Percentiles rank a stretch among this genome's conserved stretches.
These are phyloP conservation scores for Lophius americanus DNA, from an alignment of 2,797 vertebrate species.

Conservation along the genomic window DNA sequence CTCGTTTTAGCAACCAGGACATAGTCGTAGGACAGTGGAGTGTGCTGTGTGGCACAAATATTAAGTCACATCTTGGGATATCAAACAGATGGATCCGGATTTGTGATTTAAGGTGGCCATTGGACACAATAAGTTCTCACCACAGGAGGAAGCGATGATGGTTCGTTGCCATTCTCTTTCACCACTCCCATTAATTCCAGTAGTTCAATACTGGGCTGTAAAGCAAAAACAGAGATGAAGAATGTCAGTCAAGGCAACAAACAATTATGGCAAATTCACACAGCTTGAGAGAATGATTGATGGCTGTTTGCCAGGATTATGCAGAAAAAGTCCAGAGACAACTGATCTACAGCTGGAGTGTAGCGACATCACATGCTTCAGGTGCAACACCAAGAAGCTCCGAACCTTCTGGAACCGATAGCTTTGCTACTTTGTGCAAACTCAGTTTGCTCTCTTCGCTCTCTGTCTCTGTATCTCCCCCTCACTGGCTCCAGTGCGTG, in stretches of 20 bases:
- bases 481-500: no score
- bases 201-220: conserved; percentile 81
- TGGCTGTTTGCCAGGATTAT: no score
- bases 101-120: neutral
- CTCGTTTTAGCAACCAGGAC: conserved; percentile 84
- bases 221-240: conserved; percentile 24
- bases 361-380: no score
- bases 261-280: neutral
- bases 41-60: conserved; percentile 59
- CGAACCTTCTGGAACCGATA: no score
- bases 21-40: conserved; percentile 83
- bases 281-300: neutral
- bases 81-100: neutral
- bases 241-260: conserved; percentile 1
- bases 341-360: no score
- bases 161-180: conserved; percentile 75
- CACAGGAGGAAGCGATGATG: conserved; percentile 62
- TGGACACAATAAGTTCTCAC: conserved; percentile 58
- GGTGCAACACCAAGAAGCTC: no score
- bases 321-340: no score
- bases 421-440: no score
- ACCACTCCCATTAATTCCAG: conserved; percentile 79
- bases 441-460: no score
- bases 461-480: no score
- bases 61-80: conserved; percentile 1